phyloP scores from a whole-genome alignment of 2,797 vertebrate species.

The Phaenicophaeus curvirostris region DNA sequence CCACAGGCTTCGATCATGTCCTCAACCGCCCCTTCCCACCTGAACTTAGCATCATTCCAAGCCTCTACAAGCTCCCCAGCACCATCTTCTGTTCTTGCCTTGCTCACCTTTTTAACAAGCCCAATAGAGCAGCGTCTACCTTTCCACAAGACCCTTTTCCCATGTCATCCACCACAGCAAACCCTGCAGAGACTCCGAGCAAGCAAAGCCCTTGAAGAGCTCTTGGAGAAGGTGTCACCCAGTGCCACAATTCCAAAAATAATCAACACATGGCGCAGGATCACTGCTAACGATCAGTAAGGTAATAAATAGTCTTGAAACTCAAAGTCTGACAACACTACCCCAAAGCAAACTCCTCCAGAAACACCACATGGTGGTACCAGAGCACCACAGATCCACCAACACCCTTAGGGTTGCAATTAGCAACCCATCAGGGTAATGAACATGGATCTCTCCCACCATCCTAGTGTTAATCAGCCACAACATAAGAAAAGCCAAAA shows the following conservation, averaged over 20 bases:
- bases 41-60: not conserved
- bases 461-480: not conserved
- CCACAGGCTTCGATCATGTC: not conserved
- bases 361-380: rapidly evolving
- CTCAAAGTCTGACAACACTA: not conserved
- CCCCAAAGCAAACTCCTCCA: not conserved
- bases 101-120: not conserved
- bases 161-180: not conserved
- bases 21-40: not conserved
- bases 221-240: not conserved
- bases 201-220: not conserved
- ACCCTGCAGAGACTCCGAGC: not conserved
- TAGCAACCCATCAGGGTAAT: not conserved
- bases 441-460: not conserved
- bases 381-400: not conserved
- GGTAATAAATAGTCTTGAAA: not conserved
- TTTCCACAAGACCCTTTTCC: not conserved
- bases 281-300: not conserved
- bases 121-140: not conserved
- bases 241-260: not conserved
- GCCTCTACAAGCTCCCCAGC: not conserved
- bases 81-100: not conserved
- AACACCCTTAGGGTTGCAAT: not conserved
- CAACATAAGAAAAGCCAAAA: not conserved
- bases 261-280: not conserved